phyloP scores from a whole-genome alignment of 2,797 vertebrate species.

The Sebastes trivittatus region DNA sequence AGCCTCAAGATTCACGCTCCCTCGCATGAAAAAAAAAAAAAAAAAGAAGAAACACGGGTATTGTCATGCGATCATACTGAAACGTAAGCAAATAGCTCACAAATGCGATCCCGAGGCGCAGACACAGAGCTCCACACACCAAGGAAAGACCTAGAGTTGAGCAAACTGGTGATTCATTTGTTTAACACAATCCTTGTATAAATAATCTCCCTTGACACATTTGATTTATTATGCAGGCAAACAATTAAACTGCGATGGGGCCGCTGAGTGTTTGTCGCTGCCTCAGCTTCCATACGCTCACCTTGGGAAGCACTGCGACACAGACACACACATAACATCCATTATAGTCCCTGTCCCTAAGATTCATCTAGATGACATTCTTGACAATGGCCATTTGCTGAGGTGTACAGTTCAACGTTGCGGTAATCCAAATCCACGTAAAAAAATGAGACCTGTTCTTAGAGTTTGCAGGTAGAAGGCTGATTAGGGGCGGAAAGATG shows the following conservation, averaged over 20 bases:
- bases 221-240: constrained; percentile 83
- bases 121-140: background rate
- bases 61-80: constrained; percentile 12
- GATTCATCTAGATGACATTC: constrained; percentile 54
- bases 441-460: constrained; percentile 18
- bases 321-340: constrained; percentile 17
- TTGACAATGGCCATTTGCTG: constrained; percentile 64
- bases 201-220: constrained; percentile 77
- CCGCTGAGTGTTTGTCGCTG: constrained; percentile 62
- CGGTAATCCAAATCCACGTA: constrained; percentile 31
- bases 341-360: constrained; percentile 19
- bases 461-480: background rate
- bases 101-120: background rate
- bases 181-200: constrained; percentile 73
- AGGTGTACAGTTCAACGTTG: constrained; percentile 58
- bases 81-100: constrained; percentile 19
- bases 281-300: constrained; percentile 58
- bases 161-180: constrained; percentile 74
- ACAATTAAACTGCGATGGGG: constrained; percentile 76
- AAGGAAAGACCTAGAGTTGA: constrained; percentile 27
- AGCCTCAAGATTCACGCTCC: constrained; percentile 14
- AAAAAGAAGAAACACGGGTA: background rate
- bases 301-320: constrained; percentile 31
- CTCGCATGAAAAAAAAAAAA: constrained; percentile 8
- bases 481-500: background rate